phyloP scores from a whole-genome alignment of 2,888 invertebrate species.

The Strigamia maritima region DNA sequence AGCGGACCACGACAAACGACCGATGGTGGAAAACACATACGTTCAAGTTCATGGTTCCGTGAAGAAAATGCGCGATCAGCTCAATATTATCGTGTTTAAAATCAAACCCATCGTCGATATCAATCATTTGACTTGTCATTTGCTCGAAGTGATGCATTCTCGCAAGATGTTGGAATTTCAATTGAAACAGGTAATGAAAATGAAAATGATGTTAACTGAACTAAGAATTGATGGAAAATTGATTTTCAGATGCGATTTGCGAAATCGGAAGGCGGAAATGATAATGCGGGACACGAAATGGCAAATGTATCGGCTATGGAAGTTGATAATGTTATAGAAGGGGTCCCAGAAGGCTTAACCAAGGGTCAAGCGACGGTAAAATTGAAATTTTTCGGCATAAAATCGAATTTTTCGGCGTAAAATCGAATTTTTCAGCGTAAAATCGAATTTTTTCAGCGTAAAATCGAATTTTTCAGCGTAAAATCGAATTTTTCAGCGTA shows the following conservation, averaged over 20 bases:
- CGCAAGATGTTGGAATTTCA: slow-evolving; percentile 58
- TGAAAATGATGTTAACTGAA: no score
- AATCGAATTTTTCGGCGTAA: no score
- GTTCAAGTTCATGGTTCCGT: background rate
- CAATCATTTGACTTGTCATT: slow-evolving; percentile 66
- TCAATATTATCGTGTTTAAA: slow-evolving; percentile 63
- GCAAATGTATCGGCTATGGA: background rate
- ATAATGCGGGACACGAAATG: no score
- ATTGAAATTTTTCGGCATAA: no score
- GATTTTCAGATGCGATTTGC: slow-evolving; percentile 7
- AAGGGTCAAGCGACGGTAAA: background rate
- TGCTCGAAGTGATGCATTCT: slow-evolving; percentile 65
- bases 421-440: no score
- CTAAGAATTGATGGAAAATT: background rate
- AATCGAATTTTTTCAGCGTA: no score
- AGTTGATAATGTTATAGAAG: background rate
- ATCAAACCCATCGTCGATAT: slow-evolving; percentile 62
- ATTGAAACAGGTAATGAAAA: slow-evolving; percentile 45
- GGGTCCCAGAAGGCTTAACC: background rate
- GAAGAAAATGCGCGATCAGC: background rate
- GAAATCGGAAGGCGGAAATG: background rate
- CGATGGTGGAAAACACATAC: slow-evolving; percentile 7
- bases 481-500: no score
- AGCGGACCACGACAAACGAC: background rate
- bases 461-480: no score